These are phyloP conservation scores for Rhabdophis nuchalis DNA, from an alignment of 2,797 vertebrate species.

Conservation along the genomic window DNA sequence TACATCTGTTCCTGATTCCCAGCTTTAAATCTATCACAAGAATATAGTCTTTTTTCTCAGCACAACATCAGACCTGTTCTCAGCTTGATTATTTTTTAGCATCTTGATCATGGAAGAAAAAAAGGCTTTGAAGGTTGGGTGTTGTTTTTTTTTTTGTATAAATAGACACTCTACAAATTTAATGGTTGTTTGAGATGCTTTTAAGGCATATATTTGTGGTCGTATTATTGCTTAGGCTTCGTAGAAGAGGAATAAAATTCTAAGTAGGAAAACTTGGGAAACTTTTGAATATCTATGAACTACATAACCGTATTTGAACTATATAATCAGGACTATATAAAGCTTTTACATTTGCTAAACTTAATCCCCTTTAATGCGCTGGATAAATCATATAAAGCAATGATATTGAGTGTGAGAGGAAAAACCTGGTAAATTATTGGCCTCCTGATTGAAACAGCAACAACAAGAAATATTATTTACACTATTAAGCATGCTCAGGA, in stretches of 20 bases:
- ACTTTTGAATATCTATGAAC: background rate
- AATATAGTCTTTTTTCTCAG: background rate
- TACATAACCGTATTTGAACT: background rate
- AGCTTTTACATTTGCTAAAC: background rate
- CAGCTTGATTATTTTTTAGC: background rate
- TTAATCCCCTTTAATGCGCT: background rate
- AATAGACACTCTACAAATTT: background rate
- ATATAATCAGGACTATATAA: background rate
- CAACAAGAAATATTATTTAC: background rate
- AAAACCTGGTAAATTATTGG: background rate
- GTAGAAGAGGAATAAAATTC: background rate
- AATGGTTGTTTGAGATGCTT: background rate
- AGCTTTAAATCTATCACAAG: background rate
- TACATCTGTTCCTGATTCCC: background rate
- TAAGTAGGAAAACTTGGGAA: background rate
- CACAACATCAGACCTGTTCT: background rate
- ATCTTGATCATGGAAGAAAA: background rate
- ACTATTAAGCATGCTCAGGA: background rate
- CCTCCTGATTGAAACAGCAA: background rate
- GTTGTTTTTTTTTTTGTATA: background rate
- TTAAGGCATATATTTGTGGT: background rate
- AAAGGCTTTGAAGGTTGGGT: background rate
- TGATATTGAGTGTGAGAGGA: background rate
- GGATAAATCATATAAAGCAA: background rate
- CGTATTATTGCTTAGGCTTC: background rate